These are phyloP conservation scores for Balearica regulorum DNA, from an alignment of 2,797 vertebrate genomes.

Conservation along the genomic window DNA sequence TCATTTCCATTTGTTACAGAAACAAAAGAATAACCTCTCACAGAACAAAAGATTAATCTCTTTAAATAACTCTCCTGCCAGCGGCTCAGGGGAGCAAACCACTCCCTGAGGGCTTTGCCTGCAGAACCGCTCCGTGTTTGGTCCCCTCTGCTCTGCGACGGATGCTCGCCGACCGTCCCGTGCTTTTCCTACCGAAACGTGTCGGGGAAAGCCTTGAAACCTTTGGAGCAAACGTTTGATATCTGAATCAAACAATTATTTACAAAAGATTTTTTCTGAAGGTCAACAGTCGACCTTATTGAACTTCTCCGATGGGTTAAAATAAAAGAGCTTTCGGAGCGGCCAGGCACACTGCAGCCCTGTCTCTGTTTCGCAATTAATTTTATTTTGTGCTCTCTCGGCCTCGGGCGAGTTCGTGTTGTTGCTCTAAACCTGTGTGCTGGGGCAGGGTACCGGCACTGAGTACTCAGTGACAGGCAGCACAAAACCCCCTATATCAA, in stretches of 20 bases:
- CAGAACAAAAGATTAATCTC: not conserved
- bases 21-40: not conserved
- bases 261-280: not conserved
- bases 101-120: not conserved
- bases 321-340: not conserved
- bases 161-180: fast-evolving
- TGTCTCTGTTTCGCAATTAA: not conserved
- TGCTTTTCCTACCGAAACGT: not conserved
- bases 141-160: not conserved
- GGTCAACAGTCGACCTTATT: not conserved
- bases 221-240: not conserved
- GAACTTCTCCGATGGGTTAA: not conserved
- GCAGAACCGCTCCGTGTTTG: not conserved
- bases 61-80: not conserved
- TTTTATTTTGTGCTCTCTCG: not conserved
- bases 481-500: fast-evolving
- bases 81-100: not conserved
- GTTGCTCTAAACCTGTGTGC: not conserved
- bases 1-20: not conserved
- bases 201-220: fast-evolving
- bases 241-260: not conserved
- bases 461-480: not conserved
- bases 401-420: not conserved
- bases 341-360: not conserved
- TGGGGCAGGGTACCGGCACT: not conserved